Evolutionary conservation across 2,113 vertebrate genomes (phyloP).

Genomic region (Bambusicola thoracicus): DNA sequence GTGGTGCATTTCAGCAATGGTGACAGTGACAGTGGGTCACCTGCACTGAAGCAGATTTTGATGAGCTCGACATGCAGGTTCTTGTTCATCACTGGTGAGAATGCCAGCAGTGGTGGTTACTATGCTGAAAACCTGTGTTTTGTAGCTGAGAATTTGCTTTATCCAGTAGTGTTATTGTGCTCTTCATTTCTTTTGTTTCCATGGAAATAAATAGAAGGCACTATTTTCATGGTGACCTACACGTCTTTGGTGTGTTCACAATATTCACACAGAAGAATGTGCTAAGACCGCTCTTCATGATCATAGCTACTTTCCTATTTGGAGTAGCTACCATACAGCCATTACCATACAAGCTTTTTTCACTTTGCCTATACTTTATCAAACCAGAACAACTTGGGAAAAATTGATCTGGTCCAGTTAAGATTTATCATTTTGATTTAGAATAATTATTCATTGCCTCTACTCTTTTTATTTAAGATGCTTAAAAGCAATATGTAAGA

Average conservation of each 20-base stretch:
- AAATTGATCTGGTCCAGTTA: background rate
- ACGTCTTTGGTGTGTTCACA: background rate
- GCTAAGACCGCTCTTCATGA: background rate
- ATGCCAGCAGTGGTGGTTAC: too few species aligned
- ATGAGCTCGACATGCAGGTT: too few species aligned
- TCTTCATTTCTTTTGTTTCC: too few species aligned
- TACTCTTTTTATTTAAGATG: background rate
- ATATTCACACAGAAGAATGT: background rate
- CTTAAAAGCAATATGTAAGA: background rate
- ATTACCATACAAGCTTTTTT: background rate
- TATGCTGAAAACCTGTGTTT: too few species aligned
- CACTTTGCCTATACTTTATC: background rate
- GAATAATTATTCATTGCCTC: background rate
- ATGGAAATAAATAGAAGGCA: too few species aligned
- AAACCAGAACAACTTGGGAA: background rate
- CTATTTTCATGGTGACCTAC: too few species aligned
- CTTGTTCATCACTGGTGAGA: too few species aligned
- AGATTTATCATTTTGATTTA: background rate
- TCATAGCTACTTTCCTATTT: background rate
- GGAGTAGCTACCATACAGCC: background rate
- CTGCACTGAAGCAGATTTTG: too few species aligned
- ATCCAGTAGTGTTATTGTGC: too few species aligned
- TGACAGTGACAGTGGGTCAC: too few species aligned
- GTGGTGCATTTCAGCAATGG: too few species aligned
- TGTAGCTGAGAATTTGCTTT: too few species aligned